phyloP scores from a whole-genome alignment of 2,113 vertebrate genomes.

The Ctenodactylus gundi region DNA sequence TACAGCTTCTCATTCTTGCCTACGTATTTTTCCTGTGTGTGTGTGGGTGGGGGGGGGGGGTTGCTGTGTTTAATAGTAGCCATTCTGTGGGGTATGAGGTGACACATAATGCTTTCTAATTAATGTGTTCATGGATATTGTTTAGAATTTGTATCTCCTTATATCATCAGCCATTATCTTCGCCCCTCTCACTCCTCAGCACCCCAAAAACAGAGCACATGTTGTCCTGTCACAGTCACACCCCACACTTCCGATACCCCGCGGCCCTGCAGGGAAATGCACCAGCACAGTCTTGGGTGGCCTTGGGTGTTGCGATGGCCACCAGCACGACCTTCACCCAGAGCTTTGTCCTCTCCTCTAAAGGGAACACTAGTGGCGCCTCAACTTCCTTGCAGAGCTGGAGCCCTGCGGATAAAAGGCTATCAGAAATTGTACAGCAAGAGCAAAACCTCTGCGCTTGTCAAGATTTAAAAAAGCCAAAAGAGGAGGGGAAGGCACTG shows the following conservation, averaged over 20 bases:
- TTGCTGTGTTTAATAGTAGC: neutral
- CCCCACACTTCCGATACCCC: neutral
- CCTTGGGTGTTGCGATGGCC: too few relatives aligned
- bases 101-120: neutral
- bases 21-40: neutral
- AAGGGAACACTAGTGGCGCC: neutral
- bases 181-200: neutral
- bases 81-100: neutral
- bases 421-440: neutral
- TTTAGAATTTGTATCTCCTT: neutral
- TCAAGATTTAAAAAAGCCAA: slow-evolving; percentile 15
- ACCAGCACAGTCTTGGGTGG: too few relatives aligned
- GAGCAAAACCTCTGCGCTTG: slow-evolving; percentile 22
- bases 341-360: neutral
- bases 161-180: neutral
- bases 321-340: neutral
- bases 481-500: neutral
- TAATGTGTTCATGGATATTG: neutral
- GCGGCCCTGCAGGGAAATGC: rapidly evolving
- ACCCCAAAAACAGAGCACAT: neutral
- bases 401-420: neutral
- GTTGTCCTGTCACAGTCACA: neutral
- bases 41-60: too few relatives aligned
- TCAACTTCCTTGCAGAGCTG: neutral
- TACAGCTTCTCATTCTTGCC: neutral